Conservation (phyloP, 2,797 vertebrate species). For the Helostoma temminkii region DNA sequence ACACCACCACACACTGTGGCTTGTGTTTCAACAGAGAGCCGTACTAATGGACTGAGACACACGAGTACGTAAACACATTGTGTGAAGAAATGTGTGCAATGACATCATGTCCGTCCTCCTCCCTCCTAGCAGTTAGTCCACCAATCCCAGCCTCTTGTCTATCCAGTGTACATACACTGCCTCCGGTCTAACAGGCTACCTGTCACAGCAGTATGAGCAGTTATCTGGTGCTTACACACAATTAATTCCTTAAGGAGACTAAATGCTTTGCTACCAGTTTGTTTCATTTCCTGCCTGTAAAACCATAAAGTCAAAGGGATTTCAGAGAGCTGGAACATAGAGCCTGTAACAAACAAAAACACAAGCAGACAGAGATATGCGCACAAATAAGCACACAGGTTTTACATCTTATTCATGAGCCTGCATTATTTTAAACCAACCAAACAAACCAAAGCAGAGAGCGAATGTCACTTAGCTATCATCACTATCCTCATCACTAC, state of each 20-base stretch:
- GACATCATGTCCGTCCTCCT: constrained; percentile 65
- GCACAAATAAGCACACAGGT: constrained; percentile 14
- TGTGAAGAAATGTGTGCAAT: constrained; percentile 68
- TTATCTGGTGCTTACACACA: constrained; percentile 67
- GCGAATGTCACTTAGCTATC: constrained; percentile 54
- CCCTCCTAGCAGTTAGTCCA: constrained; percentile 45
- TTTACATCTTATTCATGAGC: constrained; percentile 33
- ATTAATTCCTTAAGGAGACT: constrained; percentile 71
- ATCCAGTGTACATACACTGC: constrained; percentile 50
- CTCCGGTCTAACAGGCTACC: constrained; percentile 60
- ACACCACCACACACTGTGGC: constrained; percentile 46
- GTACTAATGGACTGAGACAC: constrained; percentile 59
- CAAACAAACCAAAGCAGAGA: constrained; percentile 39
- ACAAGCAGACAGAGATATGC: constrained; percentile 15
- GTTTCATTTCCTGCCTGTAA: constrained; percentile 60
- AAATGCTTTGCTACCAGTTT: constrained; percentile 56
- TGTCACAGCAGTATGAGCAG: constrained; percentile 50
- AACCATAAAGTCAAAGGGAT: constrained; percentile 51
- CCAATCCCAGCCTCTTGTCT: constrained; percentile 63
- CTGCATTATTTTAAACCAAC: constrained; percentile 47
- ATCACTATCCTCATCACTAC: constrained; percentile 52
- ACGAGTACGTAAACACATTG: constrained; percentile 38
- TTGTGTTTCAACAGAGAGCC: constrained; percentile 62
- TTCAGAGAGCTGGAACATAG: constrained; percentile 34
- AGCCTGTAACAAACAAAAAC: constrained; percentile 38